Evolutionary conservation across 2,113 vertebrate species (phyloP).

Genomic region (Sterrhoptilus dennistouni): DNA sequence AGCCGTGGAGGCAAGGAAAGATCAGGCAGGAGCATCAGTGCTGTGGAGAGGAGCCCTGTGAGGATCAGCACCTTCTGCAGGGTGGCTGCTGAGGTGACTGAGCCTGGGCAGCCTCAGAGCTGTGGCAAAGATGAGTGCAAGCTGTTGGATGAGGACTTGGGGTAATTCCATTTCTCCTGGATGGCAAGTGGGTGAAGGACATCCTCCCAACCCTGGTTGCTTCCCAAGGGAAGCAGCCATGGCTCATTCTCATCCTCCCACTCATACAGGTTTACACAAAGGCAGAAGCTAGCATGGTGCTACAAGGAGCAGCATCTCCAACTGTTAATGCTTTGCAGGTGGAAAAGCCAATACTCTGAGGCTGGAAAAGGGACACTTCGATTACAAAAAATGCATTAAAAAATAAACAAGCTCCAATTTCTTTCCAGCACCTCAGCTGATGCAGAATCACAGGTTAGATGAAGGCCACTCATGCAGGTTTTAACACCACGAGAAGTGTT

Average conservation of each 20-base stretch:
- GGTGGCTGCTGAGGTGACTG: neutral
- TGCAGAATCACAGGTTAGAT: neutral
- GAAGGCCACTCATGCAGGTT: neutral
- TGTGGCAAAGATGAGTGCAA: neutral
- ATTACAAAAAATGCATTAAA: neutral
- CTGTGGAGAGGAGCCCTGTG: rapidly evolving
- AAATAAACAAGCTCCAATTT: neutral
- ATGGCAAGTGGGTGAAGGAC: neutral
- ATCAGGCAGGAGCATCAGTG: neutral
- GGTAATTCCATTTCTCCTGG: neutral
- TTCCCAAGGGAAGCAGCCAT: neutral
- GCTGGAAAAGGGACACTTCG: neutral
- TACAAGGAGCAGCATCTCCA: neutral
- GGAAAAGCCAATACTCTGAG: rapidly evolving
- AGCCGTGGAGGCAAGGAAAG: rapidly evolving
- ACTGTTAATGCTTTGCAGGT: rapidly evolving
- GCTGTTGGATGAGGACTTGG: neutral
- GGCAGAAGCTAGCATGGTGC: neutral
- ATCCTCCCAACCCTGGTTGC: neutral
- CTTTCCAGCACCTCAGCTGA: neutral
- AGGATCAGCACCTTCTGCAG: neutral
- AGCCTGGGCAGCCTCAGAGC: neutral
- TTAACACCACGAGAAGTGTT: neutral
- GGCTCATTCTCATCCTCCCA: neutral
- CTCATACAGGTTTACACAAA: neutral